Conservation (phyloP, 1,140 invertebrate genomes). For the Drosophila triauraria region DNA sequence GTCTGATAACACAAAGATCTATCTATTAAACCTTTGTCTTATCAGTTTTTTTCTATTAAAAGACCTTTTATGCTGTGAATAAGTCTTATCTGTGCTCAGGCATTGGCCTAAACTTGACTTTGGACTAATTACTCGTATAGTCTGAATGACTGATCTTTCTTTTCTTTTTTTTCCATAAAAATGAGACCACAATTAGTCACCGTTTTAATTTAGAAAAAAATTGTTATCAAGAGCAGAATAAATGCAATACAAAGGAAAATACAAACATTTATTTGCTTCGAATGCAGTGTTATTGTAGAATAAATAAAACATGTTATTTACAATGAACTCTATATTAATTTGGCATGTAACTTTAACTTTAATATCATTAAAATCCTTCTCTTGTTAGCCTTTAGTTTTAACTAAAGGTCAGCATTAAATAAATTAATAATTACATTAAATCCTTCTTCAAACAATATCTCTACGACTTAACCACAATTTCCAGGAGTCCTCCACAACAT, state of each 20-base stretch:
- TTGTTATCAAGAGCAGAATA: background rate
- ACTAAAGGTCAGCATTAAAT: too few relatives aligned
- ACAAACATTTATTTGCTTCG: background rate
- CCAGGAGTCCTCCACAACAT: constrained; percentile 87
- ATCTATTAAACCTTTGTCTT: constrained; percentile 3
- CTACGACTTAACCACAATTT: constrained; percentile 33
- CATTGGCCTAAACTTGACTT: constrained; percentile 21
- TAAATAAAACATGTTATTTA: too few relatives aligned
- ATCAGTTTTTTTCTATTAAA: background rate
- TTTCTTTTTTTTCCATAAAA: background rate
- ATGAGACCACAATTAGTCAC: background rate
- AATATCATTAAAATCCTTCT: too few relatives aligned
- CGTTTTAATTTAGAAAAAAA: background rate
- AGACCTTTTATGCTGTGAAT: background rate
- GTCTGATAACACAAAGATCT: background rate
- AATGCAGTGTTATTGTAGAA: too few relatives aligned
- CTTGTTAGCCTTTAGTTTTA: too few relatives aligned
- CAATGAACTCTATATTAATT: too few relatives aligned
- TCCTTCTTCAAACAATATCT: too few relatives aligned
- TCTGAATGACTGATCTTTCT: constrained; percentile 4
- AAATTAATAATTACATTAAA: too few relatives aligned
- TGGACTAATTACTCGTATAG: constrained; percentile 8
- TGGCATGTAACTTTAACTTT: too few relatives aligned
- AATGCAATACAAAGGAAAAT: background rate
- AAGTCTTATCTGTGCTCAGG: background rate